Percentiles rank a stretch among this genome's conserved stretches.
These are phyloP conservation scores for Calliscelio sp. DNA, from an alignment of 2,888 invertebrate species.

Conservation along the genomic window DNA sequence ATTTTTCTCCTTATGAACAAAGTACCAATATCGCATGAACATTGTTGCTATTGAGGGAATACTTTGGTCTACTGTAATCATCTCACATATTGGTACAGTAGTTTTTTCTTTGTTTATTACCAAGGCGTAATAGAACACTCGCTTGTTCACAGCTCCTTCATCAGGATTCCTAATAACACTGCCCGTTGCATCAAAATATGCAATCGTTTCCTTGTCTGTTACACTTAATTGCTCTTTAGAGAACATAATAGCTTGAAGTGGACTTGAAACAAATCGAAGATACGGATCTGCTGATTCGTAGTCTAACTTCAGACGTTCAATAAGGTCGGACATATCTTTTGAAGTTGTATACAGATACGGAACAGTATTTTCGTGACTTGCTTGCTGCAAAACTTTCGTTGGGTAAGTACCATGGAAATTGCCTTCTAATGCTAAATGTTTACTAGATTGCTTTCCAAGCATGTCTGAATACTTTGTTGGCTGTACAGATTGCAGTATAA, in stretches of 20 bases:
- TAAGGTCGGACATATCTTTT: slow-evolving; percentile 20
- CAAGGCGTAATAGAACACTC: slow-evolving; percentile 24
- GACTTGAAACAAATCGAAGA: neutral
- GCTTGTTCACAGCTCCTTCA: neutral
- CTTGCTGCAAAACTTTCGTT: slow-evolving; percentile 22
- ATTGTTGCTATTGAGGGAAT: slow-evolving; percentile 10
- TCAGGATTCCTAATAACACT: neutral
- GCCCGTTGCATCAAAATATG: slow-evolving; percentile 27
- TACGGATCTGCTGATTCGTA: neutral
- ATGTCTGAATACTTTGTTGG: neutral
- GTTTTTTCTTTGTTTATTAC: slow-evolving; percentile 14
- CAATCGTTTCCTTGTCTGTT: neutral
- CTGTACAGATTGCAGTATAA: neutral
- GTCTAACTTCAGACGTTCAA: neutral
- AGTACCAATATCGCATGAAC: slow-evolving; percentile 18
- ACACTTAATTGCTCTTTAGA: slow-evolving; percentile 3
- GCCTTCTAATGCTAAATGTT: neutral
- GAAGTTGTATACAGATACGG: neutral
- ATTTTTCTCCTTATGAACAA: neutral
- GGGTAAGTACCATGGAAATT: neutral
- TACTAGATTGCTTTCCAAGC: neutral
- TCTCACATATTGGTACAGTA: slow-evolving; percentile 43
- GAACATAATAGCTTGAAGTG: slow-evolving; percentile 4
- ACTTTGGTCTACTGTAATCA: no score
- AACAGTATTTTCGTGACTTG: neutral